Conservation (phyloP, 1,140 invertebrate genomes). For the Cylas formicarius region DNA sequence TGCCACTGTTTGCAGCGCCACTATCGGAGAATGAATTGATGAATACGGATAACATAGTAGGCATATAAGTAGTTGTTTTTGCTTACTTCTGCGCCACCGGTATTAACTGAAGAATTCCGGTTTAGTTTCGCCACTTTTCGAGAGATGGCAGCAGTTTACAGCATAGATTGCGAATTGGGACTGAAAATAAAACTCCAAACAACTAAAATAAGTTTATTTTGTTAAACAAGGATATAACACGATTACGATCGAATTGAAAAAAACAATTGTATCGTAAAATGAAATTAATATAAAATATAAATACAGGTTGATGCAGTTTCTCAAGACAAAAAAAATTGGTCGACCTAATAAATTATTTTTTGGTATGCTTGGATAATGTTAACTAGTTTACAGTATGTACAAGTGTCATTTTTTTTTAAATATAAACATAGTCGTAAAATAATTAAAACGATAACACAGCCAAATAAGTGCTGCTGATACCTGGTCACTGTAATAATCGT, state of each 20-base stretch:
- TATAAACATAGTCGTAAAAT: not conserved
- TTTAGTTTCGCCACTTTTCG: no score
- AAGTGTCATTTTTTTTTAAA: constrained; percentile 11
- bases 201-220: constrained; percentile 21
- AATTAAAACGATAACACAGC: constrained; percentile 3
- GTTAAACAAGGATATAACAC: constrained; percentile 14
- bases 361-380: constrained; percentile 28
- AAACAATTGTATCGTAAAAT: constrained; percentile 5
- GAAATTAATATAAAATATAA: constrained; percentile 4
- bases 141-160: no score
- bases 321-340: constrained; percentile 20
- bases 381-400: constrained; percentile 30
- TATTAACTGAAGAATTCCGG: no score
- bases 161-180: no score
- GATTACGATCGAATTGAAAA: constrained; percentile 5
- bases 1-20: no score
- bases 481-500: constrained; percentile 2
- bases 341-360: constrained; percentile 29
- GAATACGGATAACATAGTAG: no score
- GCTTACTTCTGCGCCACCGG: no score
- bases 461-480: constrained; percentile 3
- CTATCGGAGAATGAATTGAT: no score
- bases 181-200: no score
- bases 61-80: no score
- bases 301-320: not conserved